A percentile compares a stretch with the other conserved stretches of the same genome.
Evolutionary conservation across 2,797 vertebrate species (phyloP).

Genomic region (Rhynchotus rufescens): DNA sequence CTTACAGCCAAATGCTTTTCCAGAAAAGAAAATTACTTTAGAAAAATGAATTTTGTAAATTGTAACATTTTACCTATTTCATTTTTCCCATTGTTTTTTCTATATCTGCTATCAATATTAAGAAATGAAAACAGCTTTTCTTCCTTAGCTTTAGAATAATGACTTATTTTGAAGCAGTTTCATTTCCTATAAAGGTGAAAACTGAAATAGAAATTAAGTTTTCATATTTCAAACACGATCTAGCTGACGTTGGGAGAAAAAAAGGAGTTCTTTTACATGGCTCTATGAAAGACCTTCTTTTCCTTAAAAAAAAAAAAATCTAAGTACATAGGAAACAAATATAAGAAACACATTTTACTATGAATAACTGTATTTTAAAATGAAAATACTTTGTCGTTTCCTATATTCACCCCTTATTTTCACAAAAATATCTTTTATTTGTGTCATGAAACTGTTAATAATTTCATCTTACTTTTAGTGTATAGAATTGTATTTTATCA

Average conservation of each 20-base stretch:
- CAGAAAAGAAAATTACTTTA: background rate
- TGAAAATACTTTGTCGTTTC: background rate
- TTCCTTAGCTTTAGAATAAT: background rate
- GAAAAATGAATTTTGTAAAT: background rate
- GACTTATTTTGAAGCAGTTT: background rate
- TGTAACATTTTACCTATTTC: background rate
- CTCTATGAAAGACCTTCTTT: background rate
- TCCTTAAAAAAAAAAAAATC: background rate
- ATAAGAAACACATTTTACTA: background rate
- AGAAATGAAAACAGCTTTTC: background rate
- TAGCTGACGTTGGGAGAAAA: background rate
- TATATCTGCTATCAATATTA: background rate
- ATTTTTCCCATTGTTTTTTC: background rate
- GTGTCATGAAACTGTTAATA: background rate
- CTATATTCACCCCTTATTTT: background rate
- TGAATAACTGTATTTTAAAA: background rate
- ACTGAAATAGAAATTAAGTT: background rate
- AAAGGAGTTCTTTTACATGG: background rate
- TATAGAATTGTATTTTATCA: slow-evolving; percentile 21
- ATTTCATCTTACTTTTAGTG: background rate
- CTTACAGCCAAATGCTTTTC: background rate
- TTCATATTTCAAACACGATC: background rate
- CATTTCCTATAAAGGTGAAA: background rate
- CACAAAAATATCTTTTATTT: background rate
- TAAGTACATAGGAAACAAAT: background rate